Percentiles rank a stretch among this genome's conserved stretches.
Evolutionary conservation across 2,797 vertebrate species (phyloP).

Genomic region (Paratrypauchen microcephalus): DNA sequence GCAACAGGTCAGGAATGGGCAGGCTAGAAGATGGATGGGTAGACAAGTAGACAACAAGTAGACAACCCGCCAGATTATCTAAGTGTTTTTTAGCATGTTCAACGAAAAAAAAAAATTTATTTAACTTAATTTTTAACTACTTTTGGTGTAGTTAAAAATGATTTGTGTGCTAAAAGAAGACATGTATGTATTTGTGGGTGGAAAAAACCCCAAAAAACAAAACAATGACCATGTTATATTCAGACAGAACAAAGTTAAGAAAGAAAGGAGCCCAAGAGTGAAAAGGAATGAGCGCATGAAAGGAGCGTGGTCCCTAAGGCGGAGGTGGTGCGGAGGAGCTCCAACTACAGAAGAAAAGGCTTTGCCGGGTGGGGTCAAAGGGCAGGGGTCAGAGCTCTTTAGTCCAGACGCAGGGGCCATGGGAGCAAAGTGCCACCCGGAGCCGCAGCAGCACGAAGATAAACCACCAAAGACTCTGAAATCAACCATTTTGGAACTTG

Average conservation of each 20-base stretch:
- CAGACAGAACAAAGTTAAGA: conserved; percentile 37
- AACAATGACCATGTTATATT: neutral
- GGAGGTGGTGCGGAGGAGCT: conserved; percentile 20
- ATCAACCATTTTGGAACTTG: neutral
- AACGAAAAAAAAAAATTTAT: too few species aligned
- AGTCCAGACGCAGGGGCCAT: conserved; percentile 32
- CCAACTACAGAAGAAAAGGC: conserved; percentile 16
- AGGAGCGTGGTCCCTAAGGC: conserved; percentile 30
- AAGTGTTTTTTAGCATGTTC: neutral
- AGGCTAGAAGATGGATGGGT: conserved; percentile 46
- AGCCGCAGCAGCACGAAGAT: conserved; percentile 2
- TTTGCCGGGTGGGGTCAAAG: conserved; percentile 42
- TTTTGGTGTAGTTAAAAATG: neutral
- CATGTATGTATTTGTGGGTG: neutral
- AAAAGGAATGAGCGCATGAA: conserved; percentile 36
- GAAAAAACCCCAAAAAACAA: neutral
- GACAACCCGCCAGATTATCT: neutral
- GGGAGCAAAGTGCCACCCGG: conserved; percentile 12
- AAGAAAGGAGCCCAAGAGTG: conserved; percentile 32
- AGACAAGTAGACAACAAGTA: neutral
- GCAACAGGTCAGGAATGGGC: conserved; percentile 59
- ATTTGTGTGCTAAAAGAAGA: neutral
- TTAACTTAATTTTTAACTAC: too few species aligned
- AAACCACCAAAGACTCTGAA: neutral
- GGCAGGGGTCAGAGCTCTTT: conserved; percentile 45